These are phyloP conservation scores for Drosophila jambulina DNA, from an alignment of 1,140 invertebrate species.

Conservation along the genomic window DNA sequence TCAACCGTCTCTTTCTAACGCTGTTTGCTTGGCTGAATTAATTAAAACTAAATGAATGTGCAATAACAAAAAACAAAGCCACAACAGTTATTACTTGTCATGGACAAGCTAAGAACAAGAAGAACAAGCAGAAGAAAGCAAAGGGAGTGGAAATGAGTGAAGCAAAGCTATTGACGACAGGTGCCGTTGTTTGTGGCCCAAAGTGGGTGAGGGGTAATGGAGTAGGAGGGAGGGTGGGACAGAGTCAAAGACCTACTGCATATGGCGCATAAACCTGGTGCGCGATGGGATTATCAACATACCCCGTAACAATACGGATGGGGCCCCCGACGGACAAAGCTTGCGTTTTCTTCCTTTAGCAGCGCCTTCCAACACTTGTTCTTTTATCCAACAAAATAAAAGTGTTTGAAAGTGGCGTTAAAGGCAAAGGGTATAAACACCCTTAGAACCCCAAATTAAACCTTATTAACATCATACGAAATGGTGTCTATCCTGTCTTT, in stretches of 20 bases:
- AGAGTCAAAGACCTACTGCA: slow-evolving; percentile 1
- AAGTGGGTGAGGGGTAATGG: too few relatives aligned
- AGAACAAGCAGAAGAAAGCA: slow-evolving; percentile 1
- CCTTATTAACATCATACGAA: too few relatives aligned
- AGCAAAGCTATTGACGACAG: slow-evolving; percentile 25
- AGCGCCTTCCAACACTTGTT: neutral
- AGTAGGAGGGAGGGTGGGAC: neutral
- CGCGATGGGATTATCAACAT: slow-evolving; percentile 17
- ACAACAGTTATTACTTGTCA: slow-evolving; percentile 63
- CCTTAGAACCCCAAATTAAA: neutral
- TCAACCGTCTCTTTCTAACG: slow-evolving; percentile 10
- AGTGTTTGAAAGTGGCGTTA: neutral
- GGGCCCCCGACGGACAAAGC: neutral
- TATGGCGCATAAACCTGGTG: slow-evolving; percentile 6
- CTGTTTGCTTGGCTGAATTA: slow-evolving; percentile 69
- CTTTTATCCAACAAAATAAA: neutral
- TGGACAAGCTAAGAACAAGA: slow-evolving; percentile 38
- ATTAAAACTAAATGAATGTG: slow-evolving; percentile 77
- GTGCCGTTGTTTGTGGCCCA: neutral
- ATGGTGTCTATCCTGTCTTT: too few relatives aligned
- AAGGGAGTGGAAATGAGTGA: slow-evolving; percentile 2
- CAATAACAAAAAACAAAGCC: slow-evolving; percentile 52
- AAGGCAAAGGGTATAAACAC: neutral
- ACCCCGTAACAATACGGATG: slow-evolving; percentile 16
- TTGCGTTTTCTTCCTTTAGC: neutral